These are phyloP conservation scores for Plebejus anna DNA, from an alignment of 2,888 invertebrate species.

Conservation along the genomic window DNA sequence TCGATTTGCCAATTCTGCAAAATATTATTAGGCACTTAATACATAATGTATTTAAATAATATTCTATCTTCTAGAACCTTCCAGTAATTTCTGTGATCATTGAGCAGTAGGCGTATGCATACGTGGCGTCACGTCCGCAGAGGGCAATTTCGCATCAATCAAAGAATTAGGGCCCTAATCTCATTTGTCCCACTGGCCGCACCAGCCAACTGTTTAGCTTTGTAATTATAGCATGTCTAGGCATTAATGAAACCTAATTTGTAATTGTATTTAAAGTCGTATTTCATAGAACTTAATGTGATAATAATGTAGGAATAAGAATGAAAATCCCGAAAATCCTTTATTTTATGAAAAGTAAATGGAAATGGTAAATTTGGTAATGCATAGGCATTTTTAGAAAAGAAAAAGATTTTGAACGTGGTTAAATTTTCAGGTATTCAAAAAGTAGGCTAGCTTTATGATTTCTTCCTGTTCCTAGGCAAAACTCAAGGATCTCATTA, in stretches of 20 bases:
- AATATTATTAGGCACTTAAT: no score
- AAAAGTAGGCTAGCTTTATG: background rate
- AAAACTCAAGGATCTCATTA: background rate
- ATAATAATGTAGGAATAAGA: background rate
- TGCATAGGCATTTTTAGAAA: background rate
- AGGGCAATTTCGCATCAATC: conserved; percentile 61
- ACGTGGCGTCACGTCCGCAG: conserved; percentile 44
- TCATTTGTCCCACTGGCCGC: conserved; percentile 53
- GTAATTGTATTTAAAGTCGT: background rate
- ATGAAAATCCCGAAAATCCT: background rate
- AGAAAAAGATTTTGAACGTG: background rate
- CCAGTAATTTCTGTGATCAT: conserved; percentile 34
- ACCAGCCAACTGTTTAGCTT: conserved; percentile 38
- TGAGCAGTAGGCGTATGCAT: conserved; percentile 43
- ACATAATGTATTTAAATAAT: no score
- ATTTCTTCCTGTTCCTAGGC: background rate
- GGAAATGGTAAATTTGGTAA: no score
- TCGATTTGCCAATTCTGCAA: no score
- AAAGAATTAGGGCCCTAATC: conserved; percentile 65
- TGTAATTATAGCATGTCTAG: background rate
- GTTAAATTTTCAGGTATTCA: background rate
- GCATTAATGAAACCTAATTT: background rate
- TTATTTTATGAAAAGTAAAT: no score
- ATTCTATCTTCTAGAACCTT: conserved; percentile 2
- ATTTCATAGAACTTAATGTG: background rate